phyloP scores from a whole-genome alignment of 2,888 invertebrate genomes.

The Monopis laevigella region DNA sequence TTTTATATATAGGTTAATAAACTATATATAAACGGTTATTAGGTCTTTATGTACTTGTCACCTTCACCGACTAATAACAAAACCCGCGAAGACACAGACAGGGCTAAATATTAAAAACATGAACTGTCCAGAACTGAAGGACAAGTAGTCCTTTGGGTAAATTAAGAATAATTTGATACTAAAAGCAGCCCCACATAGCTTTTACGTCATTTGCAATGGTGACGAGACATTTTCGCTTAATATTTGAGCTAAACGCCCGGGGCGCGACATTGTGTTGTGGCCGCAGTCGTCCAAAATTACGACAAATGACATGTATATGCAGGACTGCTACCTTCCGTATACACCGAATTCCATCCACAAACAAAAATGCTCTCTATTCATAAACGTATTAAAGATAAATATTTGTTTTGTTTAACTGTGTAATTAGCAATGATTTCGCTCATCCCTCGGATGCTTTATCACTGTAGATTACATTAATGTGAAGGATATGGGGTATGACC shows the following conservation, averaged over 20 bases:
- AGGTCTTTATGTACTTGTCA: too few relatives aligned
- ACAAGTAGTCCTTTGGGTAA: too few relatives aligned
- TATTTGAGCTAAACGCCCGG: constrained; percentile 16
- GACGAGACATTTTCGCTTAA: constrained; percentile 18
- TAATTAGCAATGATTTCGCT: constrained; percentile 2
- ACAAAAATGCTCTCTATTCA: neutral
- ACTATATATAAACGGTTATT: too few relatives aligned
- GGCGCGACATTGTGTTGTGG: constrained; percentile 8
- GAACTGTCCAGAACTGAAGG: too few relatives aligned
- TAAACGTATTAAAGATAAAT: neutral
- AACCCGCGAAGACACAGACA: too few relatives aligned
- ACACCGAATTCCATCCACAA: neutral
- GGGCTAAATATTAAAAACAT: too few relatives aligned
- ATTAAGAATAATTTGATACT: too few relatives aligned
- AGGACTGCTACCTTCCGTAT: constrained; percentile 1
- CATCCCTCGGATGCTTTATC: constrained; percentile 29
- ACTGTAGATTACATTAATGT: constrained; percentile 37
- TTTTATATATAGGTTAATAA: too few relatives aligned
- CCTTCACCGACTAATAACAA: too few relatives aligned
- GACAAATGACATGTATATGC: constrained; percentile 25
- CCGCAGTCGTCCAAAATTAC: constrained; percentile 22
- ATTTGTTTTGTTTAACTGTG: neutral
- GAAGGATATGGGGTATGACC: constrained; percentile 36
- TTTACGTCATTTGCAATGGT: constrained; percentile 14
- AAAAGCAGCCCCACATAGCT: too few relatives aligned